A percentile compares a stretch with the other conserved stretches of the same genome.
These are phyloP conservation scores for Catocala nupta DNA, from an alignment of 2,888 invertebrate genomes.

Conservation along the genomic window DNA sequence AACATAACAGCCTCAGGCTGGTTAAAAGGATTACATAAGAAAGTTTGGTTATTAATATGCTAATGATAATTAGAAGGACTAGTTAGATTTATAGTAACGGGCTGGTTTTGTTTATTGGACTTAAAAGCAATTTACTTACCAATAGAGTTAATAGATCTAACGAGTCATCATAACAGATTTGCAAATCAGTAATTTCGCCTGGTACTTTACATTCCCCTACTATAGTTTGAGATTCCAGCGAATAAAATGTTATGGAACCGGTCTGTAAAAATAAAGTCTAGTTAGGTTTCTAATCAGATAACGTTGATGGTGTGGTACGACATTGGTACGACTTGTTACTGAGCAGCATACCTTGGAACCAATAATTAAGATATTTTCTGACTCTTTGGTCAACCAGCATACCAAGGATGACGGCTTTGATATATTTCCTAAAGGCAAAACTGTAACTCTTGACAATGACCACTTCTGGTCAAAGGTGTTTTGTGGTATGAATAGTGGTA, in stretches of 20 bases:
- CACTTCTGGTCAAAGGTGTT: constrained; percentile 81
- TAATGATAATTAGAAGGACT: no score
- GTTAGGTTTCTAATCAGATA: not conserved
- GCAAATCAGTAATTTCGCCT: constrained; percentile 88
- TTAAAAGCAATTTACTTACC: constrained; percentile 59
- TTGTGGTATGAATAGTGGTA: constrained; percentile 80
- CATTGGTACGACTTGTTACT: not conserved
- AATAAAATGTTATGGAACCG: constrained; percentile 90
- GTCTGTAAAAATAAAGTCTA: constrained; percentile 63
- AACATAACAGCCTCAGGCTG: no score
- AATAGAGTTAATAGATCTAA: constrained; percentile 85
- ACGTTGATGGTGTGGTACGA: not conserved
- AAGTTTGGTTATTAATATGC: no score
- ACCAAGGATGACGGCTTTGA: constrained; percentile 88
- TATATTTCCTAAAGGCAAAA: constrained; percentile 73
- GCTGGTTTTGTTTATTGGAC: no score
- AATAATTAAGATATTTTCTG: constrained; percentile 90
- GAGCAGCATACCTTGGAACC: constrained; percentile 87
- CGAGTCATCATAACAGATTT: constrained; percentile 91
- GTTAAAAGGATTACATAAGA: no score
- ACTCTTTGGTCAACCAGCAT: constrained; percentile 93
- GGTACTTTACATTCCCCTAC: constrained; percentile 90
- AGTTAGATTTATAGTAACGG: no score
- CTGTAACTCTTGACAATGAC: constrained; percentile 82
- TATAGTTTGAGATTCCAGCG: constrained; percentile 90